Evolutionary conservation across 2,888 invertebrate species (phyloP).

Genomic region (Phyllotreta cruciferae): DNA sequence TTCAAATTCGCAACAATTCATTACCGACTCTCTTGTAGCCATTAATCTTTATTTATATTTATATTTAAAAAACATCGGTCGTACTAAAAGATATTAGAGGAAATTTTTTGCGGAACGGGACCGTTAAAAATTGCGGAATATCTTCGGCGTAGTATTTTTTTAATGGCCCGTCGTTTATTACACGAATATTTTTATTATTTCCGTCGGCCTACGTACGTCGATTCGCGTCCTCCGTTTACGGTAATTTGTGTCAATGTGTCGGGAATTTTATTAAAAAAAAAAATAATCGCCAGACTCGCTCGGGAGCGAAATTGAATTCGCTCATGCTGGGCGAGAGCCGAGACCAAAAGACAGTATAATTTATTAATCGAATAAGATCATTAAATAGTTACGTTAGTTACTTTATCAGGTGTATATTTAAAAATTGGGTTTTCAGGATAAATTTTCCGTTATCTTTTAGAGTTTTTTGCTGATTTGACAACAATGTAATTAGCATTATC

Average conservation of each 20-base stretch:
- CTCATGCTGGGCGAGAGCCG: no score
- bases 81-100: slow-evolving; percentile 4
- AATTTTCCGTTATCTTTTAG: no score
- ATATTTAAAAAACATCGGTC: neutral
- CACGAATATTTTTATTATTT: slow-evolving; percentile 6
- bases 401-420: no score
- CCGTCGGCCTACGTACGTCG: slow-evolving; percentile 1
- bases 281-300: no score
- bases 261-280: neutral
- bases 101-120: slow-evolving; percentile 3
- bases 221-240: neutral
- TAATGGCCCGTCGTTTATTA: neutral
- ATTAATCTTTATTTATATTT: slow-evolving; percentile 19
- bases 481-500: no score
- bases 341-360: no score
- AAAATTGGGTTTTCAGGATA: no score
- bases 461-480: no score
- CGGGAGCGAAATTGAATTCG: no score
- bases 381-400: no score
- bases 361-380: no score
- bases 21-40: slow-evolving; percentile 4
- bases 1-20: slow-evolving; percentile 18
- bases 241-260: slow-evolving; percentile 15
- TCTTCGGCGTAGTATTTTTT: neutral
- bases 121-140: neutral